A percentile compares a stretch with the other conserved stretches of the same genome.
These are phyloP conservation scores for Trochalopteron elliotii DNA, from an alignment of 2,113 vertebrate species.

Conservation along the genomic window DNA sequence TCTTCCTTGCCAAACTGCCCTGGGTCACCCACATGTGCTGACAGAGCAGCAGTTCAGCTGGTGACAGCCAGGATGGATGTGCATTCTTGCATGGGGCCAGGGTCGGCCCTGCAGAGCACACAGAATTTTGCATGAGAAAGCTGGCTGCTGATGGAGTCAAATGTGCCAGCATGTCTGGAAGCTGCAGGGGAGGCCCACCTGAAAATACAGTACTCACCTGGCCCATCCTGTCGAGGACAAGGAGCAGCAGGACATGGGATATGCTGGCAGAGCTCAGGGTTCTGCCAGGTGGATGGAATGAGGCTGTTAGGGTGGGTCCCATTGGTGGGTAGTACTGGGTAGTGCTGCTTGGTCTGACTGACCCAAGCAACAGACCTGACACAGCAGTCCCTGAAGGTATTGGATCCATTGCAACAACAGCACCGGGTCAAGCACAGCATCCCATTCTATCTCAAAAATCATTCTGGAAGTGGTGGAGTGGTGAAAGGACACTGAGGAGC, in stretches of 20 bases:
- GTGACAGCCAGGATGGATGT: rapidly evolving
- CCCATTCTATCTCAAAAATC: background rate
- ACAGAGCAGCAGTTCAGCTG: rapidly evolving
- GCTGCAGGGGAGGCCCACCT: background rate
- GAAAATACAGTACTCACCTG: background rate
- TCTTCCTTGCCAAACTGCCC: background rate
- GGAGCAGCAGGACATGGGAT: background rate
- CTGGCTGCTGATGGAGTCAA: background rate
- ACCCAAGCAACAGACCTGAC: background rate
- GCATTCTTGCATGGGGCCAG: rapidly evolving
- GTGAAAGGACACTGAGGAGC: background rate
- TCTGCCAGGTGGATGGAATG: background rate
- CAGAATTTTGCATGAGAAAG: rapidly evolving
- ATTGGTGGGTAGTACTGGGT: background rate
- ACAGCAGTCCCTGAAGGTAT: background rate
- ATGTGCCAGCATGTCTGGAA: background rate
- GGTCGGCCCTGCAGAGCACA: background rate
- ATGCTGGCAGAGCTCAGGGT: background rate
- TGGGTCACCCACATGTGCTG: rapidly evolving
- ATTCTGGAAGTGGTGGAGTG: no score
- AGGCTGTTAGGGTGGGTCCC: background rate
- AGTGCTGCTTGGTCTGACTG: background rate
- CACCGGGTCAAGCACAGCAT: rapidly evolving
- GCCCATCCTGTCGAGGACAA: rapidly evolving
- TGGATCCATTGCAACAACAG: background rate